Base-by-base conservation (phyloP, 2,888 invertebrate species). In the Hydrotaea diabolus region DNA sequence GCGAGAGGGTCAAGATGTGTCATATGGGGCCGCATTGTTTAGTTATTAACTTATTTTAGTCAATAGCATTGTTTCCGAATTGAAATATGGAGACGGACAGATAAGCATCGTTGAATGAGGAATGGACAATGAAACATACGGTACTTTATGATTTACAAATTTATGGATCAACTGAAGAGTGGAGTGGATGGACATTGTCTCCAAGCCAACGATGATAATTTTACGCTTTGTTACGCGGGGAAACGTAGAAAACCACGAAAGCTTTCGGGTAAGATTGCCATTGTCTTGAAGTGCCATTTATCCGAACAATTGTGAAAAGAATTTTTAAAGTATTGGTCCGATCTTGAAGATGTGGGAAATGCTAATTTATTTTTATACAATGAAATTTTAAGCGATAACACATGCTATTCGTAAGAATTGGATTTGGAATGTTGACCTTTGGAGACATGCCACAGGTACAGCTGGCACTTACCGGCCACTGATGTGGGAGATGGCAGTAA, bases 131-230 rank as follows among this genome's bases (percentile, higher is more conserved):
- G 49, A 55, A 43, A 62, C 71, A 62, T 64, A 79, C 79, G 79
- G 79, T 79, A 78, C 78, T 79, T 66, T 79, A 15, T 19, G 46
- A 46, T 62, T 75, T 26, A 39, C n/a, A 69, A 31, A 69, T 77
- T 11, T 59, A 59, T 59, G 23, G 2, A 59, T 13, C 59, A 26
- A 23, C 26, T 26, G 23, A 26, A 59, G 59, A 59, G 7, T 4
- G 31, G 7, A 3, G 4, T n/a, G n/a, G n/a, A n/a, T n/a, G n/a
- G n/a, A 13, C 15, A 59, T 59, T 59, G 59, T 59, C 2, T 55
- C n/a, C n/a, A 49, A 49, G 1, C n/a, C n/a, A 15, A 49, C n/a
- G 49, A 1, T n/a, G n/a, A 1, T 49, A 2, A 31, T 31, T 31
- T 31, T 2, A 31, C 3, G 3, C 49, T n/a, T 49, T 49, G 49